A percentile compares a stretch with the other conserved stretches of the same genome.
phyloP scores from a whole-genome alignment of 2,888 invertebrate species.

The Chrysolina americana region DNA sequence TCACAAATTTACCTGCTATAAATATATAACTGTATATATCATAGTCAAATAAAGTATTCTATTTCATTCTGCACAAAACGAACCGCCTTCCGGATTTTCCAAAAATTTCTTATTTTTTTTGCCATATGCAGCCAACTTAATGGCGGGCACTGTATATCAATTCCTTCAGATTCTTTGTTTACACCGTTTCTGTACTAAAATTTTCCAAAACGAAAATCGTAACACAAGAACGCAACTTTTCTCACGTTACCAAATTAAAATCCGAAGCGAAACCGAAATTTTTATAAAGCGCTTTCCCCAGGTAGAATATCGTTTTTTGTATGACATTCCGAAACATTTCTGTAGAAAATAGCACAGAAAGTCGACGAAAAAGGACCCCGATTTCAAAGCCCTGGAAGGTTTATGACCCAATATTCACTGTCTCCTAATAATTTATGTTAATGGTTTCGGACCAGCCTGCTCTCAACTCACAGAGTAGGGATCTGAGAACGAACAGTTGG shows the following conservation, averaged over 20 bases:
- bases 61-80: no score
- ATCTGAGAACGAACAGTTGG: slow-evolving; percentile 67
- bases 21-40: no score
- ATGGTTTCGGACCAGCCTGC: slow-evolving; percentile 65
- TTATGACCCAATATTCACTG: slow-evolving; percentile 73
- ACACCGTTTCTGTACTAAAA: no score
- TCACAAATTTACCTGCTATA: no score
- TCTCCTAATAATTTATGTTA: slow-evolving; percentile 76
- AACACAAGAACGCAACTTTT: neutral
- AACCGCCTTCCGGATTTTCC: no score
- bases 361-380: slow-evolving; percentile 50
- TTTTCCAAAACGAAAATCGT: neutral
- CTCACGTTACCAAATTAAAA: neutral
- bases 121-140: no score
- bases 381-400: slow-evolving; percentile 62
- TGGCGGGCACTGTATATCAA: no score
- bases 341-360: slow-evolving; percentile 49
- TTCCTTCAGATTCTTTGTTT: no score
- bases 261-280: neutral
- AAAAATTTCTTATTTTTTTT: no score
- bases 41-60: no score
- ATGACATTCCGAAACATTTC: slow-evolving; percentile 47
- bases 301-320: slow-evolving; percentile 32
- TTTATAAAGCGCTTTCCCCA: slow-evolving; percentile 12
- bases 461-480: slow-evolving; percentile 60